Base-by-base conservation (phyloP, 2,113 vertebrate genomes). In the Synchiropus splendidus region DNA sequence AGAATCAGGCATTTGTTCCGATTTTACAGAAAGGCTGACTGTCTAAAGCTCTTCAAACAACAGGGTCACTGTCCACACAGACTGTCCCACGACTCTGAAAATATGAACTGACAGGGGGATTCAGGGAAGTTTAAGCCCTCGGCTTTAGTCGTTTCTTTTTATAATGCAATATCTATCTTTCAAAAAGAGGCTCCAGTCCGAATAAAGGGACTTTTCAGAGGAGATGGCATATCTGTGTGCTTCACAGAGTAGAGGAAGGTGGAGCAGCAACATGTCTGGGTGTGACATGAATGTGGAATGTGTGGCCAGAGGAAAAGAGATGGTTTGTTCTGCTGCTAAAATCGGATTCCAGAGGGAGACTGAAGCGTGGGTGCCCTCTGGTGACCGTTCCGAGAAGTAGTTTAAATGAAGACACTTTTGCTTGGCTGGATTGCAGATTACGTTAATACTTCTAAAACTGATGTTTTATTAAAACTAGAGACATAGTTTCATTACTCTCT, bases 341-440 rank as follows among this genome's bases (percentile, higher is more conserved):
- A 18, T 2, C 9, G n/a, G 4, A 6, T 32, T 12, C 12, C 5
- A 16, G 9, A n/a, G 2, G 1, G 3, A 55, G 12, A 16, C 38
- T 39, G 59, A 64, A 11, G 31, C 36, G 40, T 3, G 31, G 40
- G 59, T 6, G 67, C 50, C 75, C 66, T 61, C 83, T 81, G 37
- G 37, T 79, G 83, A 67, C 32, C 0, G 2, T 52, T 2, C 2
- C 2, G 10, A 12, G 27, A 50, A 30, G 10, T 30, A 12, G 8
- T 27, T 27, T 27, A 27, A 27, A 27, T 5, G n/a, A n/a, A n/a
- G n/a, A n/a, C n/a, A n/a, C n/a, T n/a, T n/a, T n/a, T n/a, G n/a
- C n/a, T n/a, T n/a, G n/a, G n/a, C n/a, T n/a, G n/a, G n/a, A n/a
- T n/a, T n/a, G n/a, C n/a, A n/a, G n/a, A n/a, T n/a, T n/a, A n/a